These are phyloP conservation scores for Eupelmus urozonus DNA, from an alignment of 2,888 invertebrate genomes.

Conservation along the genomic window DNA sequence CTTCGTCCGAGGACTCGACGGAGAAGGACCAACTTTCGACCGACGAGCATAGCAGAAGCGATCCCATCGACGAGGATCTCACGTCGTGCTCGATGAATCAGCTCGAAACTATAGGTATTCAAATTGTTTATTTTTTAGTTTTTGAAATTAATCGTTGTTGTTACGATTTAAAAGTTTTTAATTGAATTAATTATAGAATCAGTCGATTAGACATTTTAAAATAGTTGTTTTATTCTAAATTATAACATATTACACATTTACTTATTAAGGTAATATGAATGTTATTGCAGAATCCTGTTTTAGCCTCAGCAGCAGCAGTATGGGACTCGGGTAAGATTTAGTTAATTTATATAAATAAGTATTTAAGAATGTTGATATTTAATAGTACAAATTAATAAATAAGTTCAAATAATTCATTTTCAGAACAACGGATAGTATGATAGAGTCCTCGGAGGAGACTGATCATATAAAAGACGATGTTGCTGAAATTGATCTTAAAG, in stretches of 20 bases:
- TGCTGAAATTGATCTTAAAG: slow-evolving; percentile 60
- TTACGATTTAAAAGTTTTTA: neutral
- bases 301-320: slow-evolving; percentile 58
- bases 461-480: slow-evolving; percentile 43
- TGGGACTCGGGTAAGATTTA: slow-evolving; percentile 54
- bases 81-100: slow-evolving; percentile 35
- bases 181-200: too few species aligned
- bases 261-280: slow-evolving; percentile 9
- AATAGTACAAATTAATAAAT: too few species aligned
- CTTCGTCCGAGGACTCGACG: slow-evolving; percentile 54
- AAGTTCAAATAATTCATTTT: neutral
- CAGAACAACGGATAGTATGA: slow-evolving; percentile 53
- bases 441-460: slow-evolving; percentile 55
- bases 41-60: slow-evolving; percentile 40
- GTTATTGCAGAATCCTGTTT: slow-evolving; percentile 53
- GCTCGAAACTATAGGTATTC: slow-evolving; percentile 43
- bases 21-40: slow-evolving; percentile 54
- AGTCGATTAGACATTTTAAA: too few species aligned
- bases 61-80: slow-evolving; percentile 42
- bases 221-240: neutral
- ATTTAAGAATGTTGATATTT: neutral
- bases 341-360: neutral
- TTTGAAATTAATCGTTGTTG: neutral
- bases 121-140: neutral
- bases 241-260: neutral